Base-by-base conservation (phyloP, 2,888 invertebrate genomes). In the Belgica antarctica region DNA sequence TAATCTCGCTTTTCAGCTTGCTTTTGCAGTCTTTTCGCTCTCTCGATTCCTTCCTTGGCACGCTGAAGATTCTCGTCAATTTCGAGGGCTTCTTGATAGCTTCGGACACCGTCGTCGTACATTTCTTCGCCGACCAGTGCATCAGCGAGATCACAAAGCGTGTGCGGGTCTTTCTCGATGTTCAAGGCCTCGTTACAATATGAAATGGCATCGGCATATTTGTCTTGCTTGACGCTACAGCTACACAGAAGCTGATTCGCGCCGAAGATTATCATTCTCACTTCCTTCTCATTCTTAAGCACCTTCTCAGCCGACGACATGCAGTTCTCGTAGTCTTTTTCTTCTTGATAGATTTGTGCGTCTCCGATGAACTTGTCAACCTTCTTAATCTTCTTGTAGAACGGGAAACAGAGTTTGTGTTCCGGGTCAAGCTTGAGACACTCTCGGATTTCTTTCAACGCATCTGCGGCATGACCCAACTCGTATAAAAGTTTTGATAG, bases 351-450 rank as follows among this genome's bases (percentile, higher is more conserved):
- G 62, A 81, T 78, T 75, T 89, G 87, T 8, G 89, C 88, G 24
- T 87, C 85, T 24, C 81, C 78, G 70, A 94, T 78, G 71, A 88
- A 82, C 77, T 94, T 95, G 73, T 92, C 93, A 12, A 99, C 85
- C 78, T 96, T 96, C 78, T 96, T 96, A 31, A 98, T 83, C 78
- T 92, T 93, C 79, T 98, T 99, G 82, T 99, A 99, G 76, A 96
- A 89, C 19, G 92, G 88, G 80, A 96, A 96, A 80, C 98, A 99
- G 75, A 89, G 85, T 81, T 95, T 94, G 81, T 99, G 96, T 75
- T 99, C 99, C 0, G 97, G 97, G 80, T 99, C 98, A 47, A 97
- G 82, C 78, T 93, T 96, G 17, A 99, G 84, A 79, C 99, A 99
- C 79, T 99, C 97, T 19, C 99, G 88, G 73, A 99, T 89, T 81